Evolutionary conservation across 2,113 vertebrate species (phyloP).

Genomic region (Gymnocephalus cernua): DNA sequence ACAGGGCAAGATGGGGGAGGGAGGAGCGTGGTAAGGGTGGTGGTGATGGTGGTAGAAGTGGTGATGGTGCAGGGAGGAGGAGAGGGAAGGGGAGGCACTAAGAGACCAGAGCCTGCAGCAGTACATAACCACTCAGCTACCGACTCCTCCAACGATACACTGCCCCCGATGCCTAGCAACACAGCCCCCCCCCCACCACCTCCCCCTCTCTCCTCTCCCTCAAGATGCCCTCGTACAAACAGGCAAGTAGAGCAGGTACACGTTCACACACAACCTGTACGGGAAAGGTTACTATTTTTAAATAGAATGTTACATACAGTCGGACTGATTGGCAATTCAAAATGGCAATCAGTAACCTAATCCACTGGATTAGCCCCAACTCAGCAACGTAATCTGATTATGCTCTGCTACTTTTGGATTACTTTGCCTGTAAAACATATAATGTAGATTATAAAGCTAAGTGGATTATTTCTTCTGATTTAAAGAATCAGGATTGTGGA

Average conservation of each 20-base stretch:
- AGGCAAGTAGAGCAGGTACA: constrained; percentile 55
- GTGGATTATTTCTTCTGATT: constrained; percentile 69
- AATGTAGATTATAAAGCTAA: constrained; percentile 65
- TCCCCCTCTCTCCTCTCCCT: constrained; percentile 39
- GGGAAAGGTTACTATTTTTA: constrained; percentile 31
- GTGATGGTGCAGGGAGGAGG: constrained; percentile 50
- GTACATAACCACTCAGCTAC: constrained; percentile 82
- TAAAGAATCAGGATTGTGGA: constrained; percentile 38
- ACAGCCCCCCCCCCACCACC: constrained; percentile 39
- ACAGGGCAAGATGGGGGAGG: constrained; percentile 54
- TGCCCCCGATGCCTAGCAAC: constrained; percentile 81
- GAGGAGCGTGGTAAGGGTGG: constrained; percentile 14
- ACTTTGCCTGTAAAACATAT: constrained; percentile 54
- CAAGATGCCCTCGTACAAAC: constrained; percentile 63
- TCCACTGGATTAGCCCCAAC: constrained; percentile 61
- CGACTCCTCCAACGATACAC: constrained; percentile 80
- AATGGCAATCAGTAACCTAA: constrained; percentile 60
- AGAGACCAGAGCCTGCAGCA: constrained; percentile 80
- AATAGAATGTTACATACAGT: background rate
- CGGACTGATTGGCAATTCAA: constrained; percentile 46
- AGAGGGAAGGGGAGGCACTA: constrained; percentile 45
- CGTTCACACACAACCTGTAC: background rate
- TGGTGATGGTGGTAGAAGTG: constrained; percentile 42
- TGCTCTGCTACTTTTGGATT: constrained; percentile 69
- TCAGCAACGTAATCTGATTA: constrained; percentile 76